phyloP scores from a whole-genome alignment of 2,113 vertebrate genomes.

The Epinephelus moara region DNA sequence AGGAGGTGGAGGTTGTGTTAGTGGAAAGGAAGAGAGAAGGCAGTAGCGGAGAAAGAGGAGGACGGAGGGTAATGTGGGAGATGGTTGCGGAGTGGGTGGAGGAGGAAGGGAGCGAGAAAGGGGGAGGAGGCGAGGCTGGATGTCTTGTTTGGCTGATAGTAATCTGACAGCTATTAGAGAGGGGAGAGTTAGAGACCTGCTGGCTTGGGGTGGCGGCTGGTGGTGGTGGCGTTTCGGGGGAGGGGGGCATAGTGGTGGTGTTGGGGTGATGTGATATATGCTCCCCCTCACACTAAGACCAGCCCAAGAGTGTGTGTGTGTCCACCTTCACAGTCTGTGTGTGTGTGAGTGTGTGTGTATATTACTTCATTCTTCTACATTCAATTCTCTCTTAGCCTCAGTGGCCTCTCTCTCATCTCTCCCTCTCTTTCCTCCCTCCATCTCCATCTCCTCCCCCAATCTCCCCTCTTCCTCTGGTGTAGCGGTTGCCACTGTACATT shows the following conservation, averaged over 20 bases:
- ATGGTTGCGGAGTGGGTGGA: conserved; percentile 38
- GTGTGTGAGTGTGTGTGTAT: conserved; percentile 46
- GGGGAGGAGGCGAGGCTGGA: conserved; percentile 59
- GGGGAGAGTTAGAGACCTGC: conserved; percentile 75
- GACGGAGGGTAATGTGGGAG: conserved; percentile 46
- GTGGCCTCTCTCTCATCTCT: conserved; percentile 70
- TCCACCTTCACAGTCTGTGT: conserved; percentile 29
- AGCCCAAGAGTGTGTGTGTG: conserved; percentile 45
- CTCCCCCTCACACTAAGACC: conserved; percentile 68
- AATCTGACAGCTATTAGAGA: conserved; percentile 87
- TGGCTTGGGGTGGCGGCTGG: conserved; percentile 67
- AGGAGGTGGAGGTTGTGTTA: conserved; percentile 39
- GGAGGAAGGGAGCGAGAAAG: background rate
- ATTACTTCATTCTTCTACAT: conserved; percentile 80
- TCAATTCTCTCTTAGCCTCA: conserved; percentile 81
- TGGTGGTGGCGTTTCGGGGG: conserved; percentile 31
- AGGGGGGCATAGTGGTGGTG: conserved; percentile 35
- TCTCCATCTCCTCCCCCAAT: conserved; percentile 48
- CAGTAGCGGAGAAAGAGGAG: conserved; percentile 42
- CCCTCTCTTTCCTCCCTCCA: conserved; percentile 52
- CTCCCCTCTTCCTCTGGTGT: conserved; percentile 73
- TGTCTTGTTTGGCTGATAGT: conserved; percentile 87
- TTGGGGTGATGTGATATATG: conserved; percentile 78
- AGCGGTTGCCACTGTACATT: conserved; percentile 87
- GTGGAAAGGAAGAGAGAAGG: conserved; percentile 14